These are phyloP conservation scores for Eupristina koningsbergeri DNA, from an alignment of 1,140 invertebrate species.

Conservation along the genomic window DNA sequence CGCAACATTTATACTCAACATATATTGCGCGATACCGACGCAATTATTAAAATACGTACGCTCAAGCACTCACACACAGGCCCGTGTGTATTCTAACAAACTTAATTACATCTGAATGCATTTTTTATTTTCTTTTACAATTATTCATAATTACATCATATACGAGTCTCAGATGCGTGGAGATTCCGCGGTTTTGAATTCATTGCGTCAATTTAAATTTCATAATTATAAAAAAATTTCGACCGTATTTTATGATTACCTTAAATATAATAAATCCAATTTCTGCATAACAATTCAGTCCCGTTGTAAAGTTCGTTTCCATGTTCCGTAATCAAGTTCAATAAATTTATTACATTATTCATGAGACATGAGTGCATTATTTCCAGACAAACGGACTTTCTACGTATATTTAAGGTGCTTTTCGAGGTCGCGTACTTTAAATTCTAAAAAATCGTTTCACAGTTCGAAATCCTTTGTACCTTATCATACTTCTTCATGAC, in stretches of 20 bases:
- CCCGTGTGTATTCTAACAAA: too few species aligned
- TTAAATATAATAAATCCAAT: not conserved
- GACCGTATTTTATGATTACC: not conserved
- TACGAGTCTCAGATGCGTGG: too few species aligned
- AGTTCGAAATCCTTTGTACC: not conserved
- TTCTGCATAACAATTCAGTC: not conserved
- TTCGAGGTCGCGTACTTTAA: not conserved
- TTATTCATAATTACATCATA: too few species aligned
- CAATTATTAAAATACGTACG: not conserved
- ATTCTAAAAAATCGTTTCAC: not conserved
- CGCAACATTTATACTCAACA: not conserved
- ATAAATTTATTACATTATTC: slow-evolving; percentile 13
- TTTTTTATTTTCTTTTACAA: too few species aligned
- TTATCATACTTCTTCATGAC: not conserved
- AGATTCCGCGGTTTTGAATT: not conserved
- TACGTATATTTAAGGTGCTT: not conserved
- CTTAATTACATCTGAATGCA: too few species aligned
- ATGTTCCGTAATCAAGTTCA: not conserved
- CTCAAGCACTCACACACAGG: too few species aligned
- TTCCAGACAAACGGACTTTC: not conserved
- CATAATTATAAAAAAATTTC: not conserved
- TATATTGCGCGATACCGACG: not conserved
- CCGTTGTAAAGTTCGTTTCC: not conserved
- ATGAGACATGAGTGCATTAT: not conserved
- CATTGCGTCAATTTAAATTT: too few species aligned